Evolutionary conservation across 2,888 invertebrate species (phyloP).

Genomic region (Tenthredo notha): DNA sequence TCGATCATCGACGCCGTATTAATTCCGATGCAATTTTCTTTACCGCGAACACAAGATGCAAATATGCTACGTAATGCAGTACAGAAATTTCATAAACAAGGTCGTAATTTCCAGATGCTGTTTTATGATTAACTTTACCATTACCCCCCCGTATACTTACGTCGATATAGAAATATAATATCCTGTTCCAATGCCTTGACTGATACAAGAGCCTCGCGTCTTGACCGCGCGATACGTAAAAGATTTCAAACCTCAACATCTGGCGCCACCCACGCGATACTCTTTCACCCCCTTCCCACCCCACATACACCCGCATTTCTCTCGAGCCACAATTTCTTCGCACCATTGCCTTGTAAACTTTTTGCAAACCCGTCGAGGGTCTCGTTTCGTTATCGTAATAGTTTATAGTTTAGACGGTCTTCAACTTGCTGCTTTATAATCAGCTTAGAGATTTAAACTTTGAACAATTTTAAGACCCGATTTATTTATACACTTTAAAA

Average conservation of each 20-base stretch:
- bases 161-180: constrained; percentile 64
- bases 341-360: constrained; percentile 33
- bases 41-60: not conserved
- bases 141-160: constrained; percentile 54
- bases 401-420: not conserved
- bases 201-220: constrained; percentile 52
- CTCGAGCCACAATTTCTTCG: constrained; percentile 39
- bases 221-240: constrained; percentile 58
- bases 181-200: constrained; percentile 62
- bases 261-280: constrained; percentile 67
- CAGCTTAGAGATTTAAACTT: not conserved
- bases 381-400: constrained; percentile 44
- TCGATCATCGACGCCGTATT: not conserved
- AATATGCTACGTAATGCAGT: not conserved
- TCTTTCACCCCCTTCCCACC: not conserved
- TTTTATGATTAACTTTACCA: not conserved
- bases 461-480: constrained; percentile 1
- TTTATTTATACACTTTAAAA: not conserved
- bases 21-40: not conserved
- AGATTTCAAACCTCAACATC: constrained; percentile 71
- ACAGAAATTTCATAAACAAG: constrained; percentile 17
- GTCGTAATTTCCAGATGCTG: constrained; percentile 32
- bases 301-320: constrained; percentile 19
- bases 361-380: constrained; percentile 35
- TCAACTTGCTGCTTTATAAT: not conserved